Conservation (phyloP, 2,888 invertebrate species). For the Xestia c-nigrum region DNA sequence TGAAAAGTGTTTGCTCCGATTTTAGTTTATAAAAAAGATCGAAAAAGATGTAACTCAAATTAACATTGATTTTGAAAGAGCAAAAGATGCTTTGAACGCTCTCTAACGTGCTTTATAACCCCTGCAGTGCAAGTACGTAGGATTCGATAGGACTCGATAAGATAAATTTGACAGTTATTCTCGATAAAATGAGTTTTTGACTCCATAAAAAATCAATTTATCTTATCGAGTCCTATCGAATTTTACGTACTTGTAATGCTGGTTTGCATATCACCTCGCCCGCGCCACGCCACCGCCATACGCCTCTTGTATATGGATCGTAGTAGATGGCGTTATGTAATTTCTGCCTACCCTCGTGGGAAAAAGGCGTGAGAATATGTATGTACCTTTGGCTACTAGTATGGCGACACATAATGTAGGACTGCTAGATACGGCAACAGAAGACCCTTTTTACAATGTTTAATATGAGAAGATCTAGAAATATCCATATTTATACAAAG, state of each 20-base stretch:
- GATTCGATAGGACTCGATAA: too few species aligned
- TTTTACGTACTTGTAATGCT: too few species aligned
- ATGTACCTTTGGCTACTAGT: neutral
- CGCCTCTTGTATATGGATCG: neutral
- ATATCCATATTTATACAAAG: constrained; percentile 28
- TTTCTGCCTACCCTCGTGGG: too few species aligned
- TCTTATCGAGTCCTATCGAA: too few species aligned
- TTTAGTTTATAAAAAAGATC: neutral
- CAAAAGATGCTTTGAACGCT: neutral
- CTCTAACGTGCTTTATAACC: too few species aligned
- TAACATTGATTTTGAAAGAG: neutral
- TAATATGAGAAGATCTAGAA: constrained; percentile 24
- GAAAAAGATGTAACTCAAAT: constrained; percentile 3
- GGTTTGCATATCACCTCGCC: too few species aligned
- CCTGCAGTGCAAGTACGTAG: too few species aligned
- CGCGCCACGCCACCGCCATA: too few species aligned
- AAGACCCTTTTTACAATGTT: neutral
- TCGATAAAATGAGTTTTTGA: too few species aligned
- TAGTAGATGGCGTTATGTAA: neutral
- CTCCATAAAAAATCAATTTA: too few species aligned
- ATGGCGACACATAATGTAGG: neutral
- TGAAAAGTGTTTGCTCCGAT: neutral
- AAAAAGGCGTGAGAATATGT: neutral
- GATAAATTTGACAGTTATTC: too few species aligned
- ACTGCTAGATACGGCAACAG: neutral